Evolutionary conservation across 2,888 invertebrate genomes (phyloP).

Genomic region (Congeria kusceri): DNA sequence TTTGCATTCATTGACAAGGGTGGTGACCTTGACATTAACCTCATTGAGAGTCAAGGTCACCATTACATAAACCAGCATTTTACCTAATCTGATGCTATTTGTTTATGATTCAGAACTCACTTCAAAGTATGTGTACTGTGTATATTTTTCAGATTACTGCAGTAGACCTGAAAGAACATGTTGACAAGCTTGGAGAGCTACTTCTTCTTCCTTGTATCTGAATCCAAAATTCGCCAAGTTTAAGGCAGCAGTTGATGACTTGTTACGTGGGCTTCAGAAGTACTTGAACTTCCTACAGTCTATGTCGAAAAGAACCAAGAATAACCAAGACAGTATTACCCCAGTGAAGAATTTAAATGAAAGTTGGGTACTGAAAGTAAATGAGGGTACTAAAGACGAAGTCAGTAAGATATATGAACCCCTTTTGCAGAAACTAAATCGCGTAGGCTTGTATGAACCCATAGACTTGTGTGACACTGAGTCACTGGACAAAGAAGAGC

Average conservation of each 20-base stretch:
- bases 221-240: neutral
- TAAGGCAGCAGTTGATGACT: constrained; percentile 1
- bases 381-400: neutral
- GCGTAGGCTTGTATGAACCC: neutral
- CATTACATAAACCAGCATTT: too few relatives aligned
- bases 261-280: constrained; percentile 2
- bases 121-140: neutral
- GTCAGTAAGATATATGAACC: constrained; percentile 10
- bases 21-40: too few relatives aligned
- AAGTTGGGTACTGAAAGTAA: constrained; percentile 11
- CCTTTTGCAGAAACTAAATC: neutral
- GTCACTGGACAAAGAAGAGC: constrained; percentile 5
- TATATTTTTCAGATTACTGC: constrained; percentile 11
- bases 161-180: constrained; percentile 8
- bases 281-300: constrained; percentile 8
- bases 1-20: too few relatives aligned
- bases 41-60: too few relatives aligned
- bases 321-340: neutral
- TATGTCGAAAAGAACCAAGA: neutral
- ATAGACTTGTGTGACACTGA: constrained; percentile 19
- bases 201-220: constrained; percentile 12
- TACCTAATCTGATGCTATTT: too few relatives aligned
- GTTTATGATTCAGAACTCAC: too few relatives aligned
- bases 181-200: constrained; percentile 16
- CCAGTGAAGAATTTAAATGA: constrained; percentile 19